phyloP scores from a whole-genome alignment of 2,888 invertebrate genomes.

The Apeira syringaria region DNA sequence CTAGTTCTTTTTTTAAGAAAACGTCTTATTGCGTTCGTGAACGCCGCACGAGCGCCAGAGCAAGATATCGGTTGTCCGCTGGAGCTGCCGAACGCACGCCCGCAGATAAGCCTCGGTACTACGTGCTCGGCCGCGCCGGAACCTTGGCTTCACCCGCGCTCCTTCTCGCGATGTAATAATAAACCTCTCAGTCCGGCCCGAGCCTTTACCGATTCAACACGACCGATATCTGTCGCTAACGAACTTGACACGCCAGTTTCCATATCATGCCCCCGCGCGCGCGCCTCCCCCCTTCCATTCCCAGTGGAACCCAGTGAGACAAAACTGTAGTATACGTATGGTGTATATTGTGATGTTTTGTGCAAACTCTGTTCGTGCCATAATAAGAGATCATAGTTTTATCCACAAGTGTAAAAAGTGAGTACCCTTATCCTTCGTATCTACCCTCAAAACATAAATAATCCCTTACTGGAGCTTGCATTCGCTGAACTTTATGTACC shows the following conservation, averaged over 20 bases:
- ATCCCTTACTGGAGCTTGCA: no score
- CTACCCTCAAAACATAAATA: background rate
- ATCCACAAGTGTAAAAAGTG: conserved; percentile 51
- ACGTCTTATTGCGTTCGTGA: no score
- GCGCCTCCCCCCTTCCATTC: conserved; percentile 34
- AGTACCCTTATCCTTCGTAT: conserved; percentile 46
- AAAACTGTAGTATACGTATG: conserved; percentile 54
- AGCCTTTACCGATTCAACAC: conserved; percentile 76
- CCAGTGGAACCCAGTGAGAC: conserved; percentile 54
- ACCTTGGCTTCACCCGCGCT: conserved; percentile 75
- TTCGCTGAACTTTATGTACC: no score
- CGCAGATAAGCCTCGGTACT: conserved; percentile 67
- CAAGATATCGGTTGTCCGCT: no score
- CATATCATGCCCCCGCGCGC: conserved; percentile 41
- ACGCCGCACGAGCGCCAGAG: no score
- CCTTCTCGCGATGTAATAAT: conserved; percentile 77
- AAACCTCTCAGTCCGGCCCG: conserved; percentile 75
- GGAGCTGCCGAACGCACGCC: conserved; percentile 62
- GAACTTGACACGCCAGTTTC: conserved; percentile 37
- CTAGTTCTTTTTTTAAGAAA: no score
- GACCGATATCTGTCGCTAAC: conserved; percentile 57
- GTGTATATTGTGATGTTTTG: conserved; percentile 79
- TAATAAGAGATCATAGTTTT: conserved; percentile 53
- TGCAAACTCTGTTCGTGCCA: conserved; percentile 69
- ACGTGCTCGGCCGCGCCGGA: conserved; percentile 65